A percentile compares a stretch with the other conserved stretches of the same genome.
Conservation (phyloP, 2,797 vertebrate species). For the Limosa lapponica region DNA sequence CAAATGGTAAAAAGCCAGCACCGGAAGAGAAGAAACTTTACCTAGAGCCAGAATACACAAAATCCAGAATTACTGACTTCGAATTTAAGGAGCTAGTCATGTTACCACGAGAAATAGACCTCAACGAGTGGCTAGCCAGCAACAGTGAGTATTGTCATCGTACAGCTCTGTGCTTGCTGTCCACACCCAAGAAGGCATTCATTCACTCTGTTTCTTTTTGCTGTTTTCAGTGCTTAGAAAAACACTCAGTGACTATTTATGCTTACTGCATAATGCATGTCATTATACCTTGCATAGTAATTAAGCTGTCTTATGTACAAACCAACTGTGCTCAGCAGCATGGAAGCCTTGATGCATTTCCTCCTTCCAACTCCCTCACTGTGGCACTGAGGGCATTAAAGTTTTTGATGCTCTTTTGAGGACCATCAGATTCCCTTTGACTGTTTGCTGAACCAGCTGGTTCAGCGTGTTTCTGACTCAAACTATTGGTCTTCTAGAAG, state of each 20-base stretch:
- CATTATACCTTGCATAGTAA: slow-evolving; percentile 13
- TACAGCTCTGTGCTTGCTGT: not conserved
- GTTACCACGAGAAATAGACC: slow-evolving; percentile 96
- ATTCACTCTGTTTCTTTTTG: not conserved
- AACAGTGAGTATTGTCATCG: slow-evolving; percentile 86
- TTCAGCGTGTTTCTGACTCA: not conserved
- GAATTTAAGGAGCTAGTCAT: slow-evolving; percentile 97
- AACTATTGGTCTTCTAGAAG: not conserved
- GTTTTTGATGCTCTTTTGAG: not conserved
- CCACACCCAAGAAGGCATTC: not conserved
- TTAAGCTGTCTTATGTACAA: not conserved
- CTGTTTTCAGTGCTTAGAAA: slow-evolving; percentile 8
- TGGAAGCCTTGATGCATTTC: not conserved
- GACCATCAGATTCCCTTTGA: not conserved
- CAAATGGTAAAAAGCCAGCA: slow-evolving; percentile 95
- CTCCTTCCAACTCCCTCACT: not conserved
- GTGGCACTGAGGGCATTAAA: not conserved
- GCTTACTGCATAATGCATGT: not conserved
- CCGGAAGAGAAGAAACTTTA: slow-evolving; percentile 96
- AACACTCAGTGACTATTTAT: not conserved
- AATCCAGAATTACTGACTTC: slow-evolving; percentile 93
- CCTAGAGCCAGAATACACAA: slow-evolving; percentile 93
- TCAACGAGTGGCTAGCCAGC: slow-evolving; percentile 99
- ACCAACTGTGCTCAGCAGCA: not conserved
- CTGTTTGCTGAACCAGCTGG: not conserved